These are phyloP conservation scores for Ictidomys tridecemlineatus DNA, from an alignment of 2,113 vertebrate species.

Conservation along the genomic window DNA sequence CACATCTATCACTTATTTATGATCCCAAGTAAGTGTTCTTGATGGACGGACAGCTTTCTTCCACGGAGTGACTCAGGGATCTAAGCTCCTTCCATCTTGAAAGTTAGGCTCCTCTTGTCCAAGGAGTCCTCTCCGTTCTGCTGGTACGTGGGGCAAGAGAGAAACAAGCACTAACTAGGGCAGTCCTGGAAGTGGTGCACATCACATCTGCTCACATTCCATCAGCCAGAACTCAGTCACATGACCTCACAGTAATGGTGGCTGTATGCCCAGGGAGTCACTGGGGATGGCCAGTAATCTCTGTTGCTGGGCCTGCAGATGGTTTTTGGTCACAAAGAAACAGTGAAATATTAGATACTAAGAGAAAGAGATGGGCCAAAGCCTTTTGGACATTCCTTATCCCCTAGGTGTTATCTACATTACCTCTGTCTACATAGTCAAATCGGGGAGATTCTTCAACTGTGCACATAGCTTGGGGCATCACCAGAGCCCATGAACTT, in stretches of 20 bases:
- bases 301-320: neutral
- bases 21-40: neutral
- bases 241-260: neutral
- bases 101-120: neutral
- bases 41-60: neutral
- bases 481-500: neutral
- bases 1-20: neutral
- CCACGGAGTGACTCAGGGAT: neutral
- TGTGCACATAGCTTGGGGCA: neutral
- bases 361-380: neutral
- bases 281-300: rapidly evolving
- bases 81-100: neutral
- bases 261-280: neutral
- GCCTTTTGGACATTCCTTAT: neutral
- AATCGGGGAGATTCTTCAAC: neutral
- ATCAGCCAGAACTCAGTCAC: neutral
- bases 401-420: neutral
- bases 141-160: neutral
- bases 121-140: neutral
- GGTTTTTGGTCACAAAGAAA: conserved; percentile 12
- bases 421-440: neutral
- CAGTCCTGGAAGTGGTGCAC: neutral
- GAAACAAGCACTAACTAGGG: neutral
- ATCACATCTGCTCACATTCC: neutral
- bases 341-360: neutral